Conservation (phyloP, 2,888 invertebrate genomes). For the Spodoptera picta region DNA sequence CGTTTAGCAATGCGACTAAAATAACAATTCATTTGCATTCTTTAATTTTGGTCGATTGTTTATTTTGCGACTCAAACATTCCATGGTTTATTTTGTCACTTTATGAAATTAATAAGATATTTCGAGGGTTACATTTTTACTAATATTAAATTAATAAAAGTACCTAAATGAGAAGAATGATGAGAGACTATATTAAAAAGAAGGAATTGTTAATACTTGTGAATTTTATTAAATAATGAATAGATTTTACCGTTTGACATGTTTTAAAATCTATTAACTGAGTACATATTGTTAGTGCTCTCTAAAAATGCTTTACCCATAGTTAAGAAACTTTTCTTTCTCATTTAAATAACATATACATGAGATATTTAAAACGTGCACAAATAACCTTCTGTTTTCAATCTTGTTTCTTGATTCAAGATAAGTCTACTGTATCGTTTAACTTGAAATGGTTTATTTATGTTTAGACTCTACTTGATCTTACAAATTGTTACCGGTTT, state of each 20-base stretch:
- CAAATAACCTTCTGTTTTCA: constrained; percentile 9
- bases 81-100: constrained; percentile 16
- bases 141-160: no score
- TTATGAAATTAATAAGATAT: no score
- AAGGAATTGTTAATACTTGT: constrained; percentile 49
- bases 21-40: neutral
- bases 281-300: constrained; percentile 42
- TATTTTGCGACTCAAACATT: constrained; percentile 23
- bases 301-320: constrained; percentile 20
- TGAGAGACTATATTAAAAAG: constrained; percentile 36
- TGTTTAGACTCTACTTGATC: constrained; percentile 12
- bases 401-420: constrained; percentile 17
- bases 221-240: constrained; percentile 33
- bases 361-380: constrained; percentile 1
- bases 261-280: constrained; percentile 43
- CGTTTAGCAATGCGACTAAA: neutral
- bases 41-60: neutral
- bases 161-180: constrained; percentile 11
- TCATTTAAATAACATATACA: no score
- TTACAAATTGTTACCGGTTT: constrained; percentile 49
- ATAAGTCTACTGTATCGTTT: constrained; percentile 1
- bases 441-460: constrained; percentile 6
- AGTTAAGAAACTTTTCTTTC: neutral
- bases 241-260: constrained; percentile 39
- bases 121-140: no score